Evolutionary conservation across 2,888 invertebrate genomes (phyloP).

Genomic region (Erebia epiphron): DNA sequence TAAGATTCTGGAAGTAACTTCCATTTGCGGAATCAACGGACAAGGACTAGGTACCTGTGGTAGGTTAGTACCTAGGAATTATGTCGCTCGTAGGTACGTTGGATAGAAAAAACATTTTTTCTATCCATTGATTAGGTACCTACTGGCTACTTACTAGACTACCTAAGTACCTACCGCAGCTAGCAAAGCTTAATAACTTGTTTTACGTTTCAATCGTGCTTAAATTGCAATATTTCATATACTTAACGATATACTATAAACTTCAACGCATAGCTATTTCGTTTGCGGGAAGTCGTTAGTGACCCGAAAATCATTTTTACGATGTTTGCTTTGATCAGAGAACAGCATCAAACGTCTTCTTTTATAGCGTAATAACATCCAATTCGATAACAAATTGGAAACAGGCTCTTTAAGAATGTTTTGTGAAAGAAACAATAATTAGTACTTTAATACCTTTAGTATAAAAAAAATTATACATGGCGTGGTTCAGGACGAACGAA

Average conservation of each 20-base stretch:
- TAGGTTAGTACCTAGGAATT: no score
- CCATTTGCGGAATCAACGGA: no score
- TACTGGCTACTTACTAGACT: no score
- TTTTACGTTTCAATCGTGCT: constrained; percentile 36
- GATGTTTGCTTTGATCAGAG: constrained; percentile 73
- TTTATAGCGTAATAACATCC: constrained; percentile 68
- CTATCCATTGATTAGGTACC: no score
- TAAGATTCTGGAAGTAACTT: no score
- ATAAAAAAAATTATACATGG: no score
- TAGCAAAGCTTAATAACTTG: not conserved
- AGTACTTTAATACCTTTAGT: no score
- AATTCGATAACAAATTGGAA: constrained; percentile 62
- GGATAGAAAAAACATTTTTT: no score
- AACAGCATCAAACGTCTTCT: constrained; percentile 65
- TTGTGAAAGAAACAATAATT: not conserved
- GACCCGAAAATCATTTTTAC: constrained; percentile 74
- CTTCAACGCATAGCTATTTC: constrained; percentile 61
- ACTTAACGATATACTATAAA: constrained; percentile 49
- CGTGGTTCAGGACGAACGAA: no score
- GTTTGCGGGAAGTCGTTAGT: constrained; percentile 69
- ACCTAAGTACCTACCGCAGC: no score
- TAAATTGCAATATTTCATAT: constrained; percentile 30
- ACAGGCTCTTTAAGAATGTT: not conserved
- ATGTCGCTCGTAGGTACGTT: no score
- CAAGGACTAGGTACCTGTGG: no score